These are phyloP conservation scores for Brachionus plicatilis DNA, from an alignment of 1,140 invertebrate species.

Conservation along the genomic window DNA sequence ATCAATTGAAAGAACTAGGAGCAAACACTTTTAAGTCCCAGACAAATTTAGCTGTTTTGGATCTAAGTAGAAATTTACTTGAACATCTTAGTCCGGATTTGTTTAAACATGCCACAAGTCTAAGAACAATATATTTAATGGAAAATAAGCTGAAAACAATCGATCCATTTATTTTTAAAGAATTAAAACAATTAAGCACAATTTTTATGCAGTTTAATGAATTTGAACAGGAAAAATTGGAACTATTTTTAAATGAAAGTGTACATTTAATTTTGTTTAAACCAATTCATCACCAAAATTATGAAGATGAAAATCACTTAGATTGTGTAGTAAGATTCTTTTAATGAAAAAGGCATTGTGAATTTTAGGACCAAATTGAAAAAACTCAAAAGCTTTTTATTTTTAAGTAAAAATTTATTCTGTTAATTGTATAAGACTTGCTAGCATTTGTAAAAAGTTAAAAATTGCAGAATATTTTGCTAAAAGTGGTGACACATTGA, in stretches of 20 bases:
- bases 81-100: background rate
- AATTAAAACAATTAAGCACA: background rate
- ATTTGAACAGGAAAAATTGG: background rate
- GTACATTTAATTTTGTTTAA: background rate
- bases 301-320: constrained; percentile 2
- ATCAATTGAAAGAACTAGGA: background rate
- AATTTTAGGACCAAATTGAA: too few relatives aligned
- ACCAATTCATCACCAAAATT: background rate
- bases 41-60: background rate
- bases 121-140: background rate
- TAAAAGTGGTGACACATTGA: too few relatives aligned
- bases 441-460: too few relatives aligned
- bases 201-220: background rate
- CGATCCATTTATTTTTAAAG: background rate
- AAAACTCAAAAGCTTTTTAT: too few relatives aligned
- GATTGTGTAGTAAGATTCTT: background rate
- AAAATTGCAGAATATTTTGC: too few relatives aligned
- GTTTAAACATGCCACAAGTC: background rate
- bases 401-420: background rate
- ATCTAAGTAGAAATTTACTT: background rate
- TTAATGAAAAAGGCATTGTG: background rate
- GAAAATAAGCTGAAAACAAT: background rate
- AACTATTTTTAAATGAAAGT: background rate
- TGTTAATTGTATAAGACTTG: background rate
- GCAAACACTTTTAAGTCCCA: background rate